A percentile compares a stretch with the other conserved stretches of the same genome.
phyloP scores from a whole-genome alignment of 2,113 vertebrate genomes.

The Meriones unguiculatus region DNA sequence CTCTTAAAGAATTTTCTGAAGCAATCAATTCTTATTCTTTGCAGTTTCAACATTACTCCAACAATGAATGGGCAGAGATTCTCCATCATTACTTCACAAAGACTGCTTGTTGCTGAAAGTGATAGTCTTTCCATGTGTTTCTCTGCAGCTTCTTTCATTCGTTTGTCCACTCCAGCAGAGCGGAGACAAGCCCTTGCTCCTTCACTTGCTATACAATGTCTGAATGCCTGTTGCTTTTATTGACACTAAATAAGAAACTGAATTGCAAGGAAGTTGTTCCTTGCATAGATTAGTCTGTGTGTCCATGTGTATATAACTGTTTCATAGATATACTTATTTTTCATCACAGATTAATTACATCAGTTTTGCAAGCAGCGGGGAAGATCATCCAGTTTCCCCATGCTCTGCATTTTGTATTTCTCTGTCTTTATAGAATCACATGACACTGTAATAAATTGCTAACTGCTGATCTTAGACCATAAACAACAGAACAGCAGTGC shows the following conservation, averaged over 20 bases:
- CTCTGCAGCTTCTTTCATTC: background rate
- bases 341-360: background rate
- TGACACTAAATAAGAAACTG: conserved; percentile 31
- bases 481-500: background rate
- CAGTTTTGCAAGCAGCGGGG: background rate
- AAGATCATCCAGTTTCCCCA: background rate
- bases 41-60: conserved; percentile 13
- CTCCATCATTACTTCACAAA: background rate
- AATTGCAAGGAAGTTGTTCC: background rate
- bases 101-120: background rate
- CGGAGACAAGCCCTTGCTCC: background rate
- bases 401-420: background rate
- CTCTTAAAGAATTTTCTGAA: conserved; percentile 4
- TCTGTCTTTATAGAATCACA: conserved; percentile 15
- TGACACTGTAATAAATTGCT: background rate
- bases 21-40: conserved; percentile 13
- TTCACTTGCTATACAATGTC: background rate
- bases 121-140: background rate
- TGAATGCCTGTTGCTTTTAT: background rate
- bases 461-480: background rate
- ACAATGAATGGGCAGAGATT: background rate
- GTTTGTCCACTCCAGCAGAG: background rate
- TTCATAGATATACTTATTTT: background rate
- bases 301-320: background rate
- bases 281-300: background rate